Evolutionary conservation across 2,113 vertebrate genomes (phyloP).

Genomic region (Lycocorax pyrrhopterus): DNA sequence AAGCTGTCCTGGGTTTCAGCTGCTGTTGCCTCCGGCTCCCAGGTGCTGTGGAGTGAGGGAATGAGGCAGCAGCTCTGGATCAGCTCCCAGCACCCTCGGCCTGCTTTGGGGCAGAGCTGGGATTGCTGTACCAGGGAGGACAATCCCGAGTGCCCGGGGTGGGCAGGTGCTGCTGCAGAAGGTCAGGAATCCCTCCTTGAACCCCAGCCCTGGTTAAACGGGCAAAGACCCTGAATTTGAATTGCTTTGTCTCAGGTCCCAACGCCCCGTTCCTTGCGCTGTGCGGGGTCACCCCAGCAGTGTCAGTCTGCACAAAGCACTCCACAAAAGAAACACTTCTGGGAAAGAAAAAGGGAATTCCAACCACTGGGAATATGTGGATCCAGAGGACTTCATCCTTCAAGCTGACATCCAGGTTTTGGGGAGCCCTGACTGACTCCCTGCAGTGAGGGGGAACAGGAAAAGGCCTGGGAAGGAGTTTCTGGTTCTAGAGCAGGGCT

Average conservation of each 20-base stretch:
- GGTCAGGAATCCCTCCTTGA: neutral
- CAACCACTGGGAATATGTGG: neutral
- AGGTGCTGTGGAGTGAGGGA: neutral
- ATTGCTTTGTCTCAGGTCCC: neutral
- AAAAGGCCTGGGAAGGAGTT: neutral
- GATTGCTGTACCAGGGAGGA: neutral
- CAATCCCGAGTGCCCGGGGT: neutral
- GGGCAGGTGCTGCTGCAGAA: neutral
- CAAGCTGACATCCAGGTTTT: neutral
- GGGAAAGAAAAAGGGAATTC: neutral
- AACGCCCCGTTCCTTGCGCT: accelerated
- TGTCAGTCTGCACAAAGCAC: accelerated
- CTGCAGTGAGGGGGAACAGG: neutral
- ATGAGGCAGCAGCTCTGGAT: neutral
- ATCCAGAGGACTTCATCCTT: neutral
- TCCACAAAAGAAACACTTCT: neutral
- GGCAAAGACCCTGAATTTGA: neutral
- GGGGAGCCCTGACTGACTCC: neutral
- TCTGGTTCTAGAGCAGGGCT: neutral
- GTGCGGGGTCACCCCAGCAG: neutral
- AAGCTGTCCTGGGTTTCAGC: neutral
- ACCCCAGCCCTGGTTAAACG: neutral
- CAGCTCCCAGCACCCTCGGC: neutral
- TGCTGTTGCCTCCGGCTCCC: neutral
- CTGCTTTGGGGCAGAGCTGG: neutral